These are phyloP conservation scores for Petrolisthes cinctipes DNA, from an alignment of 2,888 invertebrate species.

Conservation along the genomic window DNA sequence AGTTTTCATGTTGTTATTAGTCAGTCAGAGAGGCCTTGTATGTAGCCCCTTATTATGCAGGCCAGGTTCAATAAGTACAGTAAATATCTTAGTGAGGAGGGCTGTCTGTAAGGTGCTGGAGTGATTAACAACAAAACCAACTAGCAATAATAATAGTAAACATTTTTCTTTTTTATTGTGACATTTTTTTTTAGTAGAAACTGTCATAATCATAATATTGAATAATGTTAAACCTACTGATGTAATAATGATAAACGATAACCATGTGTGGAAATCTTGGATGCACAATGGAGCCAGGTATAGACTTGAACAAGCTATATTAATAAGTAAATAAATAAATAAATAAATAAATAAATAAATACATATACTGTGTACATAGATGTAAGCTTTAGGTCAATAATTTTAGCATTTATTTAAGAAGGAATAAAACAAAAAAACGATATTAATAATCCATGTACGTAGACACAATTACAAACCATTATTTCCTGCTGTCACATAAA, in stretches of 20 bases:
- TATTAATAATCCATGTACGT: slow-evolving; percentile 43
- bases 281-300: slow-evolving; percentile 40
- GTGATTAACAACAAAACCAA: neutral
- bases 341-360: slow-evolving; percentile 6
- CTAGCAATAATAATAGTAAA: neutral
- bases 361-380: slow-evolving; percentile 40
- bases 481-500: slow-evolving; percentile 42
- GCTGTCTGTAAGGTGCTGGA: neutral
- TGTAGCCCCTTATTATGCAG: too few species aligned
- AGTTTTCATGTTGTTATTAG: too few species aligned
- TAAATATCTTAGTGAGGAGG: too few species aligned
- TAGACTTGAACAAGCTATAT: neutral
- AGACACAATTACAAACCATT: slow-evolving; percentile 35
- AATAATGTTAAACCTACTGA: neutral
- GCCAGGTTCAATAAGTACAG: too few species aligned
- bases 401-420: slow-evolving; percentile 55
- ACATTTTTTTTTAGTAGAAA: neutral
- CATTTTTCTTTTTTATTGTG: neutral
- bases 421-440: neutral
- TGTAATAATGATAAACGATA: slow-evolving; percentile 11
- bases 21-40: too few species aligned
- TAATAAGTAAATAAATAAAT: neutral
- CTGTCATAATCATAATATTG: neutral
- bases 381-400: slow-evolving; percentile 33
- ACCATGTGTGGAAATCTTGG: neutral